Evolutionary conservation across 2,888 invertebrate species (phyloP).

Genomic region (Ctenicera cuprea): DNA sequence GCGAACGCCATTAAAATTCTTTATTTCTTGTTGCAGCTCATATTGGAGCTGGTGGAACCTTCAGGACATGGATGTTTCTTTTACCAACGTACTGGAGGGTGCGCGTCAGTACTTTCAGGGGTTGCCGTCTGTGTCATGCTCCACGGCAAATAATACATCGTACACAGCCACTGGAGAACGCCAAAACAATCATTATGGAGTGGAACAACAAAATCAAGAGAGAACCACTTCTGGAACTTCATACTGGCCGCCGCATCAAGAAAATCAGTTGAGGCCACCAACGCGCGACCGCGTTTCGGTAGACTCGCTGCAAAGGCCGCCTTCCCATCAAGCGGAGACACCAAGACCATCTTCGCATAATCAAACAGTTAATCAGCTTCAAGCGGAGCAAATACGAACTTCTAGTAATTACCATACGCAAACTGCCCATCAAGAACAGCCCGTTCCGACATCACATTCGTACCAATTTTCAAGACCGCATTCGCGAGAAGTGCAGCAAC

Average conservation of each 20-base stretch:
- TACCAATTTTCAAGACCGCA: constrained; percentile 72
- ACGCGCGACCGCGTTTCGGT: constrained; percentile 44
- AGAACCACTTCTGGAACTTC: constrained; percentile 44
- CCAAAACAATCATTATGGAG: constrained; percentile 41
- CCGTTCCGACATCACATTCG: constrained; percentile 64
- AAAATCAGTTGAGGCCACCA: constrained; percentile 49
- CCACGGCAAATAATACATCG: constrained; percentile 65
- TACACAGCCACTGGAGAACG: constrained; percentile 52
- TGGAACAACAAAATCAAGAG: constrained; percentile 51
- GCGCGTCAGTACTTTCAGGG: constrained; percentile 90
- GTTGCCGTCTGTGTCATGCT: constrained; percentile 76
- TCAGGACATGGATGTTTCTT: constrained; percentile 85
- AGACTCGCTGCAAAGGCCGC: constrained; percentile 44
- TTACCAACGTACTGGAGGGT: constrained; percentile 88
- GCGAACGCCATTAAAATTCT: no score
- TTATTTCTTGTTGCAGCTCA: constrained; percentile 48
- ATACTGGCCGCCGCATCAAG: constrained; percentile 53
- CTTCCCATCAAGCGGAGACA: constrained; percentile 53
- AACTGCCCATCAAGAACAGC: constrained; percentile 41
- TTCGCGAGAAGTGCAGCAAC: constrained; percentile 64
- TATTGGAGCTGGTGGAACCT: constrained; percentile 60
- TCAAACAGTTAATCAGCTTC: constrained; percentile 41
- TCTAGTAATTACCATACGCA: constrained; percentile 52
- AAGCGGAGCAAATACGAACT: constrained; percentile 49
- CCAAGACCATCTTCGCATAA: constrained; percentile 50